Evolutionary conservation across 2,113 vertebrate genomes (phyloP), one percentile per base, ranked within the genome.

Genomic region (Todiramphus chloris): DNA sequence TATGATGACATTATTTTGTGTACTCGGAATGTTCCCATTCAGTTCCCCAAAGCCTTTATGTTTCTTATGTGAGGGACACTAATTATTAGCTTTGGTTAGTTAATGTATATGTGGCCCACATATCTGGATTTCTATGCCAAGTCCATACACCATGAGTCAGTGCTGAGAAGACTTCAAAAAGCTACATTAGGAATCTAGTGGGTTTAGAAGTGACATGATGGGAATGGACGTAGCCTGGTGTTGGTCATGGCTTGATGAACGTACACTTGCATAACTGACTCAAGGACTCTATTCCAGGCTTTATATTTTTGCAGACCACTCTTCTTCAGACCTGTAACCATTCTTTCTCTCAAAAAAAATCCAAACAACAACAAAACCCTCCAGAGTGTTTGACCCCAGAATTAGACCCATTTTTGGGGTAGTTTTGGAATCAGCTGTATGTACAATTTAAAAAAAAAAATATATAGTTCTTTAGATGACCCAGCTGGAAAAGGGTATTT

Each of bases 401-500:
- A 78, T 55, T 28, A 93, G 39, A 83, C 37, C 68, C 87, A 83
- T 69, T 68, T 92, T 55, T 9, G 70, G 77, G 51, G 77, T 87
- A 94, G 88, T 84, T 96, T 84, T 67, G 83, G 89, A 96, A 94
- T 96, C 90, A 79, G 63, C 74, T 87, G 83, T 86, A 96, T 73
- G 79, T 94, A 92, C 81, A 88, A 94, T 64, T 28, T 7, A 21
- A 68, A 93, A 94, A 73, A 83, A 41, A 37, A 37, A 8, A 37
- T 37, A 55, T 78, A 94, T 73, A 92, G 93, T 92, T 94, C 96
- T 97, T 98, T 96, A 97, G 96, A 97, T 88, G 87, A 97, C 95
- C 95, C 95, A 96, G 91, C 94, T 94, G 91, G 96, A 97, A 98
- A 97, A 96, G 79, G 96, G 81, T 97, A 98, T 97, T 98, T 98